Conservation (phyloP, 2,888 invertebrate genomes). For the Portevinia maculata region DNA sequence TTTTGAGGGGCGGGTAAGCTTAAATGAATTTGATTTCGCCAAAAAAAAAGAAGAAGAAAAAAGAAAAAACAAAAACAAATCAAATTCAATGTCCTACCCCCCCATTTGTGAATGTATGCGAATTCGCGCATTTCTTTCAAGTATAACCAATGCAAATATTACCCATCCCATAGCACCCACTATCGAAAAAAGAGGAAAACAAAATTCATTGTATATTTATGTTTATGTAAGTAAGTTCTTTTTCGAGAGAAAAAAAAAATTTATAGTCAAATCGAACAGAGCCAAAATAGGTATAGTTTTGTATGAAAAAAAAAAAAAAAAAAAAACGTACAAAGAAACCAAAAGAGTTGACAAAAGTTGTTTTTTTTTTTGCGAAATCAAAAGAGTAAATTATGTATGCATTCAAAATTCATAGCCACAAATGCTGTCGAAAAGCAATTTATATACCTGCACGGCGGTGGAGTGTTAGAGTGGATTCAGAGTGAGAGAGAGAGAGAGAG, state of each 20-base stretch:
- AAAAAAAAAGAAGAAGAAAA: neutral
- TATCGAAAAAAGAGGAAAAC: slow-evolving; percentile 61
- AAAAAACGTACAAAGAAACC: slow-evolving; percentile 4
- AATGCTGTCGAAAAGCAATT: slow-evolving; percentile 70
- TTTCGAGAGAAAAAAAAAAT: slow-evolving; percentile 16
- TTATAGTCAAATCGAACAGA: slow-evolving; percentile 65
- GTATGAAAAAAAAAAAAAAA: slow-evolving; percentile 32
- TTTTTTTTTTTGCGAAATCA: slow-evolving; percentile 44
- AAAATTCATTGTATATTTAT: slow-evolving; percentile 43
- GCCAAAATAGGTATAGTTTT: slow-evolving; percentile 67
- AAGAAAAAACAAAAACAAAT: slow-evolving; percentile 4
- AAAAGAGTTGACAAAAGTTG: neutral
- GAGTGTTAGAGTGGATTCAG: slow-evolving; percentile 36
- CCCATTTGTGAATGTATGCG: neutral
- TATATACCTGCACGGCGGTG: slow-evolving; percentile 57
- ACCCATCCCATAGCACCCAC: slow-evolving; percentile 71
- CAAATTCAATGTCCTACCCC: slow-evolving; percentile 21
- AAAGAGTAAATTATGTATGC: slow-evolving; percentile 42
- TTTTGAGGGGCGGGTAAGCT: slow-evolving; percentile 4
- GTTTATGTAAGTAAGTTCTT: slow-evolving; percentile 32
- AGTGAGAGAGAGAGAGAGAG: neutral
- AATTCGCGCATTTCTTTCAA: slow-evolving; percentile 18
- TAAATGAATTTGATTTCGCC: slow-evolving; percentile 28
- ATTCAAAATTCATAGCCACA: slow-evolving; percentile 71
- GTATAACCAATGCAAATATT: slow-evolving; percentile 60